Evolutionary conservation across 2,113 vertebrate genomes (phyloP).

Genomic region (Apaloderma vittatum): DNA sequence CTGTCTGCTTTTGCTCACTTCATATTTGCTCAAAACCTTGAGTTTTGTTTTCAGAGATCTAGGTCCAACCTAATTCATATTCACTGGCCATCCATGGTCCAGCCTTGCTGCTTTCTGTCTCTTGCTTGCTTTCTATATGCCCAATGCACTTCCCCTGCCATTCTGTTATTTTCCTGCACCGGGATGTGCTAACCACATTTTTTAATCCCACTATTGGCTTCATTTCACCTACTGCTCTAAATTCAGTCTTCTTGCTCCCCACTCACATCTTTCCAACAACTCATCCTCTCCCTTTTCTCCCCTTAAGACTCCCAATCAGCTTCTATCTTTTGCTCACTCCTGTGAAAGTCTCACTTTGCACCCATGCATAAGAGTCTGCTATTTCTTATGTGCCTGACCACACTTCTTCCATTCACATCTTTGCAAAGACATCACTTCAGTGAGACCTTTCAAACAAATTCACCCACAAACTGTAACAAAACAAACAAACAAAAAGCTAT

Average conservation of each 20-base stretch:
- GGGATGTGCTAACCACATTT: background rate
- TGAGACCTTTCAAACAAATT: background rate
- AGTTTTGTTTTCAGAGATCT: background rate
- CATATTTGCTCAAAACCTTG: background rate
- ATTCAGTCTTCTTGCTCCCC: background rate
- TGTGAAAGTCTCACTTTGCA: background rate
- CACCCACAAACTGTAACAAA: background rate
- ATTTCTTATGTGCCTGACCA: background rate
- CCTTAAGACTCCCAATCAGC: background rate
- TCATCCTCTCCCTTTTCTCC: background rate
- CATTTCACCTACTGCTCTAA: background rate
- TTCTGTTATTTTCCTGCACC: background rate
- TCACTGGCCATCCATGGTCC: background rate
- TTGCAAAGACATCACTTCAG: fast-evolving
- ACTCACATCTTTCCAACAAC: background rate
- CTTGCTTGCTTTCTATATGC: background rate
- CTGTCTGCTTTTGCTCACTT: background rate
- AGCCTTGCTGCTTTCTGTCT: background rate
- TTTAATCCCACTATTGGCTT: background rate
- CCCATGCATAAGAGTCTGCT: background rate
- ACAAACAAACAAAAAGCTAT: background rate
- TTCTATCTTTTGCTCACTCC: background rate
- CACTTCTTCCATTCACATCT: background rate
- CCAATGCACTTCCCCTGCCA: background rate
- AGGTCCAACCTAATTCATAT: background rate